These are phyloP conservation scores for Coelopa frigida DNA, from an alignment of 1,140 invertebrate genomes.

Conservation along the genomic window DNA sequence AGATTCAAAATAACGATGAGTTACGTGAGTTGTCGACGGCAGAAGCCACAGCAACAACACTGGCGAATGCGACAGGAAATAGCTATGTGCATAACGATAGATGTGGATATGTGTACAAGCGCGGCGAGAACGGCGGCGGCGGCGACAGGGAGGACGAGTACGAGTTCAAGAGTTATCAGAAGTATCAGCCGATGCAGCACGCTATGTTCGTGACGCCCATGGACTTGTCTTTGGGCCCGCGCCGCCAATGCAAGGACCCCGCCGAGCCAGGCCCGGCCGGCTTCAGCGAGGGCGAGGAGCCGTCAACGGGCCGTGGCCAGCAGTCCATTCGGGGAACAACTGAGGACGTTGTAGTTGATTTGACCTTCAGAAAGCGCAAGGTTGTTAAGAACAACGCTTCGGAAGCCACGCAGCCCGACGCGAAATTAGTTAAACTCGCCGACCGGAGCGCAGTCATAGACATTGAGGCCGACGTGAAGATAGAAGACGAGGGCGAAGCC, in stretches of 20 bases:
- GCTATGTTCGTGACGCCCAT: slow-evolving; percentile 21
- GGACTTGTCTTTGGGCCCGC: slow-evolving; percentile 30
- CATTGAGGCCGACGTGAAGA: slow-evolving; percentile 16
- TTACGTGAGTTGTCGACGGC: background rate
- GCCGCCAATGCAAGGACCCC: slow-evolving; percentile 1
- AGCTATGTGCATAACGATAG: background rate
- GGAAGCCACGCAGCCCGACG: background rate
- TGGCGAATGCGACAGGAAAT: background rate
- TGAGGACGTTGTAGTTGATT: slow-evolving; percentile 22
- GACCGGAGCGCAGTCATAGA: slow-evolving; percentile 1
- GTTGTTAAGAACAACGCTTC: too few relatives aligned
- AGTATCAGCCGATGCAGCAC: background rate
- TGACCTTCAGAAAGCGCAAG: slow-evolving; percentile 38
- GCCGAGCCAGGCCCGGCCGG: background rate
- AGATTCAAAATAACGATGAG: background rate
- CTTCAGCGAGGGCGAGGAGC: background rate
- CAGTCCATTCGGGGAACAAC: background rate
- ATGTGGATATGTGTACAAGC: background rate
- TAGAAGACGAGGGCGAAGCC: slow-evolving; percentile 12
- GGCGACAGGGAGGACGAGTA: slow-evolving; percentile 1
- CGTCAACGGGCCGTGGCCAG: background rate
- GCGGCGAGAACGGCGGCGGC: background rate
- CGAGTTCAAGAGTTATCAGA: slow-evolving; percentile 3
- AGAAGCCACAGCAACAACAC: background rate
- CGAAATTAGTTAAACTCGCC: background rate